These are phyloP conservation scores for Stegana nigrithorax DNA, from an alignment of 2,888 invertebrate species.

Conservation along the genomic window DNA sequence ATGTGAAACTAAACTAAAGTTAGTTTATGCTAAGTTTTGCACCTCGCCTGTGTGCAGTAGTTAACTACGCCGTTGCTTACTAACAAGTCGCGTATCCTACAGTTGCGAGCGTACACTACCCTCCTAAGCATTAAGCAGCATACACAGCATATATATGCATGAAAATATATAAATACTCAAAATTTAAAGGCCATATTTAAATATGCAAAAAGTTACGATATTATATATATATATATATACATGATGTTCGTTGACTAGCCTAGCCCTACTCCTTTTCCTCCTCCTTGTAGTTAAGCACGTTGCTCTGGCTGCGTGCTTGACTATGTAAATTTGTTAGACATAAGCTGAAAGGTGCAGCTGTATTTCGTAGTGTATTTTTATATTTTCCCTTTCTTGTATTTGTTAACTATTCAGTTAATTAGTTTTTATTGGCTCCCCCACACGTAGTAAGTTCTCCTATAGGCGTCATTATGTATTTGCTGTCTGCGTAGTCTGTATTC, in stretches of 20 bases:
- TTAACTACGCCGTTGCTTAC: neutral
- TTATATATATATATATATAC: too few relatives aligned
- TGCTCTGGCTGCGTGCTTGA: too few relatives aligned
- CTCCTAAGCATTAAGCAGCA: neutral
- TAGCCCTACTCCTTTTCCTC: too few relatives aligned
- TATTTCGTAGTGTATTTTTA: neutral
- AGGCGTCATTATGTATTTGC: neutral
- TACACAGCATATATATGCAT: neutral
- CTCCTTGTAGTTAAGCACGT: too few relatives aligned
- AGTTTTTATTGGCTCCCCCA: neutral
- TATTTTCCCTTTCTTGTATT: neutral
- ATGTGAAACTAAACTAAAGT: slow-evolving; percentile 34
- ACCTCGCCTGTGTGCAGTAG: too few relatives aligned
- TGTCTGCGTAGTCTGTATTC: too few relatives aligned
- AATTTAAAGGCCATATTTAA: neutral
- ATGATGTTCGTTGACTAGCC: too few relatives aligned
- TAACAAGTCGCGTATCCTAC: neutral
- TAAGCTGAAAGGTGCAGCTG: neutral
- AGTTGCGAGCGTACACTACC: neutral
- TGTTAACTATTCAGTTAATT: neutral
- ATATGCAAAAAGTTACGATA: too few relatives aligned
- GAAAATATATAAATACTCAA: neutral
- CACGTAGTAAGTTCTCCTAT: slow-evolving; percentile 13
- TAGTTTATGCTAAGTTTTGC: neutral
- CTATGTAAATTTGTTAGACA: neutral